Base-by-base conservation (phyloP, 1,140 invertebrate genomes). In the Dreissena rostriformis region DNA sequence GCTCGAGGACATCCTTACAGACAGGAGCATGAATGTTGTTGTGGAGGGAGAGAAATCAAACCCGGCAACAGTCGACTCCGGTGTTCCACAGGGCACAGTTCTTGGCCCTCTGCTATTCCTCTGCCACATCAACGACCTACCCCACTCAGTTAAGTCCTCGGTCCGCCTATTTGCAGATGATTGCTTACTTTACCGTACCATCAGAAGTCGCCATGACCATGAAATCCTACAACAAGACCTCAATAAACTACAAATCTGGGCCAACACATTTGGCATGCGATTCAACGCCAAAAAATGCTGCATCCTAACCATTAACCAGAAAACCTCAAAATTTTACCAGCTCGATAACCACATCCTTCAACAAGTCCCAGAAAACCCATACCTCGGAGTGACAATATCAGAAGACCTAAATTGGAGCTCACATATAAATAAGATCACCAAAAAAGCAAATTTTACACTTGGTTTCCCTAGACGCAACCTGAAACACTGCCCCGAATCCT, bases 201-300 rank as follows among this genome's bases (percentile, higher is more conserved):
- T 75, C 22, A 72, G 49, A 72, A 49, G 17, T 17, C 15, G 17
- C 26, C 15, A n/a, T 49, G 55, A 76, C 52, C 39, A 78, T 15
- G 17, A 39, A 19, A 67, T 24, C 14, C 29, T 78, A 51, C 77
- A 79, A 57, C 15, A 52, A 71, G 52, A 70, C 24, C 53, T 79
- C 6, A 5, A 26, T 10, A 6, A 39, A 53, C 77, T 79, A 0
- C 52, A 79, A 49, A 28, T 4, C 7, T 79, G 65, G 77, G 77
- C 66, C 19, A 24, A 14, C 15, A 53, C n/a, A 17, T 79, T 65
- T 65, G 77, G 77, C 14, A 79, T 79, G 66, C 17, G 49, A 17
- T 86, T 86, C 39, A 86, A 84, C 55, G 74, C 78, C 12, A 72
- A 65, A 12, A 88, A 88, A 17, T 84, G 85, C 55, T 79, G 78